Evolutionary conservation across 2,797 vertebrate species (phyloP).

Genomic region (Enteromius argenteus): DNA sequence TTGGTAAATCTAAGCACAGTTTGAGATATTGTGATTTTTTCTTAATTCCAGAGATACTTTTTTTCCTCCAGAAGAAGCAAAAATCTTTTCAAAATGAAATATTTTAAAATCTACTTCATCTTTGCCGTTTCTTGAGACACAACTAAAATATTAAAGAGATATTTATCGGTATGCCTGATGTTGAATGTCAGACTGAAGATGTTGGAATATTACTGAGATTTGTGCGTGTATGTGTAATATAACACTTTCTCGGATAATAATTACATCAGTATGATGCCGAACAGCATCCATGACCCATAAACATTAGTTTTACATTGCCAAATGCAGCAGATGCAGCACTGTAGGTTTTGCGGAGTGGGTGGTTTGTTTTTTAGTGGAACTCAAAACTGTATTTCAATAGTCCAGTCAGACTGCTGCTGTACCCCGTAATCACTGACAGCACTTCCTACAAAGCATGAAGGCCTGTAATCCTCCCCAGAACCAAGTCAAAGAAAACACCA

Average conservation of each 20-base stretch:
- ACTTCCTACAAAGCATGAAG: slow-evolving; percentile 34
- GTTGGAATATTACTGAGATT: not conserved
- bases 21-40: not conserved
- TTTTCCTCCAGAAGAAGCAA: not conserved
- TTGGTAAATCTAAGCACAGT: not conserved
- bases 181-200: not conserved
- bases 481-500: slow-evolving; percentile 28
- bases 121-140: not conserved
- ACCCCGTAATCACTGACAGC: slow-evolving; percentile 38
- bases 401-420: slow-evolving; percentile 33
- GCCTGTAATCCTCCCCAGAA: slow-evolving; percentile 43
- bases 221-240: not conserved
- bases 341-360: slow-evolving; percentile 24
- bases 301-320: not conserved
- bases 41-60: not conserved
- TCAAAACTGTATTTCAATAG: slow-evolving; percentile 31
- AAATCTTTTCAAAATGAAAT: not conserved
- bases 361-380: slow-evolving; percentile 23
- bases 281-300: slow-evolving; percentile 9
- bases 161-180: not conserved
- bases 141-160: not conserved
- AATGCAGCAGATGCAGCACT: slow-evolving; percentile 11
- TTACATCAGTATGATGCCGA: not conserved
- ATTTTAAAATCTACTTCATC: not conserved
- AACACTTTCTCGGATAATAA: slow-evolving; percentile 6